Conservation (phyloP, 2,888 invertebrate species). For the Chrysotoxum bicinctum region DNA sequence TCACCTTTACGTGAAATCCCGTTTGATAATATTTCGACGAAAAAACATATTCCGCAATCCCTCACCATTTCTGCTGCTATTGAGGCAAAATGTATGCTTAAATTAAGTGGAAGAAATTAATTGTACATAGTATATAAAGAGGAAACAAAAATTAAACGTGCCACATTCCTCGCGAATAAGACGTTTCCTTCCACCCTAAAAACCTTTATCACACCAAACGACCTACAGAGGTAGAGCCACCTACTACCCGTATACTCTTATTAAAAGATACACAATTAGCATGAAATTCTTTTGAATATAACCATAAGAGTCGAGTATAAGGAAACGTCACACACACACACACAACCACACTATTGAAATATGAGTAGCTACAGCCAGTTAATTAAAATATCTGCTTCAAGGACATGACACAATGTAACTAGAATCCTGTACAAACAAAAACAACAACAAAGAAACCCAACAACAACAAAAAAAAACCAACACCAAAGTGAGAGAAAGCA, state of each 20-base stretch:
- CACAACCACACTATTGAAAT: background rate
- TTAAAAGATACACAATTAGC: conserved; percentile 1
- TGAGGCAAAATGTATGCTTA: background rate
- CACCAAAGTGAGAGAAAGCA: background rate
- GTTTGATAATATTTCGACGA: background rate
- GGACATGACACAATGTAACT: conserved; percentile 8
- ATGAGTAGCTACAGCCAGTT: conserved; percentile 16
- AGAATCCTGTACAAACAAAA: too few relatives aligned
- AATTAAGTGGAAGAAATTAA: conserved; percentile 3
- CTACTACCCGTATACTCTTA: background rate
- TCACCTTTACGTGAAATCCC: background rate
- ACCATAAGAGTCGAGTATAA: too few relatives aligned
- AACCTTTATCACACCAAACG: background rate
- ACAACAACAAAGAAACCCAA: background rate
- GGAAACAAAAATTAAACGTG: background rate
- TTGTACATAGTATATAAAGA: background rate
- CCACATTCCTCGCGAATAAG: background rate
- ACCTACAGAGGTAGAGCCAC: background rate
- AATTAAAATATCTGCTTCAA: conserved; percentile 31
- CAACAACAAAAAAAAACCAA: background rate
- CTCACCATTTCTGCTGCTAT: background rate
- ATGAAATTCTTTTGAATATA: background rate
- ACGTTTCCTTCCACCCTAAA: background rate
- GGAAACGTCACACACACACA: background rate
- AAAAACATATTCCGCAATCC: background rate